phyloP scores from a whole-genome alignment of 2,113 vertebrate genomes.

The Hippolais icterina region DNA sequence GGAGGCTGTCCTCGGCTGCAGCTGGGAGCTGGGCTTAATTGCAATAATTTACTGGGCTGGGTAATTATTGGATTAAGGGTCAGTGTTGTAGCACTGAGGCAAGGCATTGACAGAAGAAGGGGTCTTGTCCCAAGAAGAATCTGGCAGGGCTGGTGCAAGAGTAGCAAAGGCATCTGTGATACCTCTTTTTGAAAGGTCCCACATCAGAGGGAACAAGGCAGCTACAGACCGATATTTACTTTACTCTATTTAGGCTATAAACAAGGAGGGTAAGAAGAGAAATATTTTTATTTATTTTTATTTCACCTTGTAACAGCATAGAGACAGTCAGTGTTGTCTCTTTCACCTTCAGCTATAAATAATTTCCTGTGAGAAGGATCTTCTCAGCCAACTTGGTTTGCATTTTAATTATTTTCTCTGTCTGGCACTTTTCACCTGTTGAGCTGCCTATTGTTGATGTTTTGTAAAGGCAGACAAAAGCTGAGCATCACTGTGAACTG shows the following conservation, averaged over 20 bases:
- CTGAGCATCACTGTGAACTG: background rate
- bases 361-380: background rate
- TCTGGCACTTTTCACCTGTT: conserved; percentile 33
- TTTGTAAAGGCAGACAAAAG: background rate
- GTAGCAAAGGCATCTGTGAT: background rate
- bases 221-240: background rate
- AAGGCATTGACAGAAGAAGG: background rate
- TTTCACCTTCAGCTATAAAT: conserved; percentile 52
- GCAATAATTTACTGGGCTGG: conserved; percentile 14
- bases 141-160: background rate
- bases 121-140: background rate
- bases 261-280: background rate
- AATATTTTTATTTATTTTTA: conserved; percentile 13
- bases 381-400: conserved; percentile 35
- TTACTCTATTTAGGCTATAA: background rate
- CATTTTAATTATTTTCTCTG: conserved; percentile 55
- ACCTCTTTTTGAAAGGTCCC: background rate
- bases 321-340: background rate
- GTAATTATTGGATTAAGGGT: conserved; percentile 21
- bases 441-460: background rate
- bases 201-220: background rate
- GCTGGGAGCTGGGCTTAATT: conserved; percentile 44
- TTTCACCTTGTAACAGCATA: background rate
- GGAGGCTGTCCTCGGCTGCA: background rate
- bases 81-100: background rate